A percentile compares a stretch with the other conserved stretches of the same genome.
These are phyloP conservation scores for Amazona guildingii DNA, from an alignment of 2,113 vertebrate genomes.

Conservation along the genomic window DNA sequence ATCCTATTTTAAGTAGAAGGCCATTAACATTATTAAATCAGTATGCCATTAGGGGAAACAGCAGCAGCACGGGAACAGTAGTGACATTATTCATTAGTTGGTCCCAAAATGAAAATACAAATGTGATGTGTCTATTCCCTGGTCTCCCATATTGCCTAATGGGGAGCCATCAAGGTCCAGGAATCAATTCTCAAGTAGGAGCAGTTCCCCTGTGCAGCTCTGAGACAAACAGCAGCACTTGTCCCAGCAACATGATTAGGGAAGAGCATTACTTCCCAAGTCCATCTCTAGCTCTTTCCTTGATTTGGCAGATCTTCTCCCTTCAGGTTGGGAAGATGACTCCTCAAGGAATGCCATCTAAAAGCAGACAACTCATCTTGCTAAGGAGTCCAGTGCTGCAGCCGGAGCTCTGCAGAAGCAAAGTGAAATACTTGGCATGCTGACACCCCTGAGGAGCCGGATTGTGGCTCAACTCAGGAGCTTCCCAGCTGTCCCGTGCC, in stretches of 20 bases:
- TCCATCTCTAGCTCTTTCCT: not conserved
- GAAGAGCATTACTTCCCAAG: not conserved
- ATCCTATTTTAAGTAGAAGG: conserved; percentile 10
- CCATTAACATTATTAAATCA: conserved; percentile 42
- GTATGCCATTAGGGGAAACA: conserved; percentile 9
- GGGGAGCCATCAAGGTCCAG: not conserved
- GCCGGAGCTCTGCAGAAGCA: not conserved
- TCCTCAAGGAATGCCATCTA: not conserved
- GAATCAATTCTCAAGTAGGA: not conserved
- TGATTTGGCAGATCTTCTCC: not conserved
- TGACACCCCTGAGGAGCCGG: not conserved
- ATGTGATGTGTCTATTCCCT: not conserved
- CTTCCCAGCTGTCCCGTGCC: not conserved
- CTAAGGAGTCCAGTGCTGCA: not conserved
- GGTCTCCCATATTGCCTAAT: not conserved
- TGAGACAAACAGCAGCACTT: not conserved
- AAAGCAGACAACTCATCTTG: not conserved
- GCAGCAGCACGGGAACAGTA: not conserved
- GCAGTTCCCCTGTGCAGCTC: not conserved
- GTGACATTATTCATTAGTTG: not conserved
- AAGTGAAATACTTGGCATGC: not conserved
- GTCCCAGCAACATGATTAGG: not conserved
- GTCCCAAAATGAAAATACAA: not conserved
- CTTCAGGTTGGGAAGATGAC: not conserved
- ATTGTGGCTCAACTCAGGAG: not conserved